These are phyloP conservation scores for Erpornis zantholeuca DNA, from an alignment of 2,113 vertebrate species.

Conservation along the genomic window DNA sequence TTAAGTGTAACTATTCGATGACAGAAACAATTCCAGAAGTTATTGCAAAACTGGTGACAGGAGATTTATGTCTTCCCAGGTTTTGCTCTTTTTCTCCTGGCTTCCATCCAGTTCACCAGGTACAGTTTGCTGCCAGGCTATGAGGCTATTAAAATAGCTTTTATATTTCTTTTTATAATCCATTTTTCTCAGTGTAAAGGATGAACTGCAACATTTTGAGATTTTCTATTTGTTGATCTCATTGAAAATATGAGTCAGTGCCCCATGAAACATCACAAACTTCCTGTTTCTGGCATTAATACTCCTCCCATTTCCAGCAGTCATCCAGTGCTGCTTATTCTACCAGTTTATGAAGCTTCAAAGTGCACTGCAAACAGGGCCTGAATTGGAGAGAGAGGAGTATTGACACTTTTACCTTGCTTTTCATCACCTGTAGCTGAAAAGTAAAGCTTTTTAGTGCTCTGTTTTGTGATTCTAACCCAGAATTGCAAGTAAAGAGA, in stretches of 20 bases:
- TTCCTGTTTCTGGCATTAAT: neutral
- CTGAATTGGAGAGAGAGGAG: neutral
- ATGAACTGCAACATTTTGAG: neutral
- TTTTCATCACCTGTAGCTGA: neutral
- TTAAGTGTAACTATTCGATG: slow-evolving; percentile 18
- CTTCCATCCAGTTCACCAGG: neutral
- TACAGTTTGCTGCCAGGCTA: neutral
- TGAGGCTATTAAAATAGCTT: neutral
- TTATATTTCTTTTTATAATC: neutral
- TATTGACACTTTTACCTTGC: neutral
- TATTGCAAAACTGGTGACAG: neutral
- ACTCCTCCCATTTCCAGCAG: neutral
- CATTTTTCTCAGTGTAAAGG: neutral
- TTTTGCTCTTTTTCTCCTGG: neutral
- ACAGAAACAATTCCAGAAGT: slow-evolving; percentile 45
- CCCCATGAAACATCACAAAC: neutral
- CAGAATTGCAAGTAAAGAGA: neutral
- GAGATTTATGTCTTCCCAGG: slow-evolving; percentile 17
- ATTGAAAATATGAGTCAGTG: neutral
- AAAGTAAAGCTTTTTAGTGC: neutral
- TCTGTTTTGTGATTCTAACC: neutral
- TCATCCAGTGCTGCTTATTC: neutral
- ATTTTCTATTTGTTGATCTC: neutral
- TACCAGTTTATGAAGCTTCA: neutral
- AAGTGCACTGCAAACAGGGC: neutral